These are phyloP conservation scores for Archocentrus centrarchus DNA, from an alignment of 2,113 vertebrate genomes.

Conservation along the genomic window DNA sequence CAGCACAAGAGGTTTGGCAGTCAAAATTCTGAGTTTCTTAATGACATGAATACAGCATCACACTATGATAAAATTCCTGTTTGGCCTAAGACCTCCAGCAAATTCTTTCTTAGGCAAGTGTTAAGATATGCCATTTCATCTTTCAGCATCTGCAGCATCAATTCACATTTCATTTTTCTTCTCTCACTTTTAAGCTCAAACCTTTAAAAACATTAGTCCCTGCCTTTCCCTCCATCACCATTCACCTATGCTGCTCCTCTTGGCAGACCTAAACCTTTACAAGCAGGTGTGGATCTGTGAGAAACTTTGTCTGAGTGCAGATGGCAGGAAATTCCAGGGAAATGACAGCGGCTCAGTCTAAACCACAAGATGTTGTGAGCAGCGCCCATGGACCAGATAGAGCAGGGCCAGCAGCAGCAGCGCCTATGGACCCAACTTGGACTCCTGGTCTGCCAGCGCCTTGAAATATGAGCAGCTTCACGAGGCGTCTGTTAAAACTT, in stretches of 20 bases:
- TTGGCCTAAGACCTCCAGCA: not conserved
- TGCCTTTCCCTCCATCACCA: constrained; percentile 9
- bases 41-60: not conserved
- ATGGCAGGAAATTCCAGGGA: constrained; percentile 78
- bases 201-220: not conserved
- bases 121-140: constrained; percentile 2
- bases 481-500: constrained; percentile 58
- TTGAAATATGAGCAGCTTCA: constrained; percentile 64
- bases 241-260: constrained; percentile 30
- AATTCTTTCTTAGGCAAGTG: constrained; percentile 10
- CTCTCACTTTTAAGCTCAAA: not conserved
- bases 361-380: constrained; percentile 72
- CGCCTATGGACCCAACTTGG: constrained; percentile 25
- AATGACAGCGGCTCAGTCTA: constrained; percentile 74
- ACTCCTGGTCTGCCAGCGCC: constrained; percentile 30
- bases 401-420: constrained; percentile 16
- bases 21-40: not conserved
- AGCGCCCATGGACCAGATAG: constrained; percentile 50
- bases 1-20: not conserved
- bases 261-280: constrained; percentile 58
- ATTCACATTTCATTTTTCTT: constrained; percentile 7
- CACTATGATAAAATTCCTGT: not conserved
- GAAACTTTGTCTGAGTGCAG: constrained; percentile 65
- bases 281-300: constrained; percentile 77
- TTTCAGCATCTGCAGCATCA: not conserved